A percentile compares a stretch with the other conserved stretches of the same genome.
These are phyloP conservation scores for Heterohyrax brucei DNA, from an alignment of 2,797 vertebrate genomes.

Conservation along the genomic window DNA sequence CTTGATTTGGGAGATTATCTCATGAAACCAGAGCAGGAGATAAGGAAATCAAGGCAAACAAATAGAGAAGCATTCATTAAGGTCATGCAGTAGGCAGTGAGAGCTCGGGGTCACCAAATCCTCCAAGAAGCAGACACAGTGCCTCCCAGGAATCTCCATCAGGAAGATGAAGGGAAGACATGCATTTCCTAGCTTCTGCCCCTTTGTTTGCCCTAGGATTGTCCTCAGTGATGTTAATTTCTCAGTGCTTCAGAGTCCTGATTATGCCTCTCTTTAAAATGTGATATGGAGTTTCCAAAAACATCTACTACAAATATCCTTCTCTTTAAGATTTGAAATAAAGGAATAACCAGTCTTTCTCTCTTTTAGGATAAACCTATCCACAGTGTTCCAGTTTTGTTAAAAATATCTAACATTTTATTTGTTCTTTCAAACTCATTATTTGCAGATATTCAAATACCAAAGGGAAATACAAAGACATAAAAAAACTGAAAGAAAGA, in stretches of 20 bases:
- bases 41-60: background rate
- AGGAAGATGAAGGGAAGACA: background rate
- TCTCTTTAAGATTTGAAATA: background rate
- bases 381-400: background rate
- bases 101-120: too few relatives aligned
- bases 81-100: background rate
- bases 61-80: background rate
- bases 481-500: background rate
- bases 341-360: background rate
- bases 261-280: background rate
- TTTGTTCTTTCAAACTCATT: background rate
- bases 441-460: background rate
- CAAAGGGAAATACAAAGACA: background rate
- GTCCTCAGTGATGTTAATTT: background rate
- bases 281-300: background rate
- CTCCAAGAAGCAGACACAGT: background rate
- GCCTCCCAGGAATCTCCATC: background rate
- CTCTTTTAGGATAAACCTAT: background rate
- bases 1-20: background rate
- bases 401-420: background rate
- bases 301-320: background rate
- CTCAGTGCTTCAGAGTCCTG: background rate
- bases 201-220: background rate
- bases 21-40: background rate
- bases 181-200: background rate